Percentiles rank a stretch among this genome's conserved stretches.
Evolutionary conservation across 2,113 vertebrate species (phyloP).

Genomic region (Falco punctatus): DNA sequence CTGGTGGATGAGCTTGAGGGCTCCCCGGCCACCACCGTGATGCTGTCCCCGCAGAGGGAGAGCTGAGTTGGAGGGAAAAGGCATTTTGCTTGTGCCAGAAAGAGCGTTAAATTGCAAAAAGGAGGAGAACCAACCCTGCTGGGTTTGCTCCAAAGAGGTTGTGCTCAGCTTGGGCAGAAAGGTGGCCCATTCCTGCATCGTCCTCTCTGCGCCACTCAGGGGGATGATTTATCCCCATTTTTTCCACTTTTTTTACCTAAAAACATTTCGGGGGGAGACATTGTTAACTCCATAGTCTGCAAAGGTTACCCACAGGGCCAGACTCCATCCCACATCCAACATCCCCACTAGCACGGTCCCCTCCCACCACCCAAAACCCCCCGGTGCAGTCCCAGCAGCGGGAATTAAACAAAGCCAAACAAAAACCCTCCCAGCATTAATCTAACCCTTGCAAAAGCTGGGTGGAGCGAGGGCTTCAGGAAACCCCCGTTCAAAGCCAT

Average conservation of each 20-base stretch:
- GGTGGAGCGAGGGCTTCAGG: background rate
- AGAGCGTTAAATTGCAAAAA: background rate
- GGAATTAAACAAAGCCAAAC: background rate
- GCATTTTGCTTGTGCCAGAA: background rate
- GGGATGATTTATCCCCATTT: background rate
- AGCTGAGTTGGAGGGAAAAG: background rate
- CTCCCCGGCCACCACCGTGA: accelerated
- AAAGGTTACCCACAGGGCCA: background rate
- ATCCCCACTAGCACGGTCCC: accelerated
- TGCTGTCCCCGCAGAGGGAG: accelerated
- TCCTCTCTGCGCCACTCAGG: accelerated
- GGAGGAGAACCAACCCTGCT: accelerated
- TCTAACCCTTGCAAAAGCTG: background rate
- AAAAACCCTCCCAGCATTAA: background rate
- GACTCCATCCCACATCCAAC: accelerated
- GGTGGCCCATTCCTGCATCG: accelerated
- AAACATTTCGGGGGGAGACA: background rate
- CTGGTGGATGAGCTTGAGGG: accelerated
- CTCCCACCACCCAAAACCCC: accelerated
- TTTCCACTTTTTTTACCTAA: background rate
- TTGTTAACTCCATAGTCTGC: accelerated
- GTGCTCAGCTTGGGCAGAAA: background rate
- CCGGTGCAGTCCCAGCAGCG: background rate
- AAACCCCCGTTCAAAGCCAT: background rate
- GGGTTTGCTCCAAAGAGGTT: background rate